Base-by-base conservation (phyloP, 2,888 invertebrate species). In the Lochmaea capreae region DNA sequence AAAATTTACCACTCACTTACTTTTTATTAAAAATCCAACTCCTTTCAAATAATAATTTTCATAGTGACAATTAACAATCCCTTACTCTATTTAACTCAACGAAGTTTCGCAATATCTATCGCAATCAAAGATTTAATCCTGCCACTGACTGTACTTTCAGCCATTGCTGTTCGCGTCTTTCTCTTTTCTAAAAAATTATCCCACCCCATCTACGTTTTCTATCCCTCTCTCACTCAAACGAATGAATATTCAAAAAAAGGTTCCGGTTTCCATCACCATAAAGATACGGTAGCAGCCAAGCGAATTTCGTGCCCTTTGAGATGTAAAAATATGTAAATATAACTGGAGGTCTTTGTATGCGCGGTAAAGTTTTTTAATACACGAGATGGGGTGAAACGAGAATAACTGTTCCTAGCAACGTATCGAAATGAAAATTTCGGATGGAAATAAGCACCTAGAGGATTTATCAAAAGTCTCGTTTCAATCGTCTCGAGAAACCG, bases 321-420 rank as follows among this genome's bases (percentile, higher is more conserved):
- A 84, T 84, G 85, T 83, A 85, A 86, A 86, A 86, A 86, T 86
- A 86, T 86, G 86, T 83, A 86, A 84, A 86, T 85, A 82, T 77
- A 79, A 81, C 83, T 83, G 83, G 83, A 83, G 81, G 83, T 81
- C 82, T 80, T 81, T 76, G 59, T 65, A 49, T 70, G 68, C 59
- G 75, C 57, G 49, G 67, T 63, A 72, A 73, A 76, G 71, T 77
- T 78, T 79, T 81, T 70, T 67, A 33, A 46, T 49, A 54, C 14
- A 72, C 26, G 57, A 68, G 73, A 12, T 57, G 73, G 63, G 54
- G 16, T 12, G 12, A 16, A 11, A 39, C 22, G 39, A 8, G 12
- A 16, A 14, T 59, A 59, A 33, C 59, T 9, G 33, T 6, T 59
- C 14, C 10, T 5, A 33, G n/a, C 10, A 61, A 61, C 16, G n/a